Evolutionary conservation across 37 sponge, comb jelly and placozoan species (phyloP).

Genomic region (Chondrilla cf. caribensis): DNA sequence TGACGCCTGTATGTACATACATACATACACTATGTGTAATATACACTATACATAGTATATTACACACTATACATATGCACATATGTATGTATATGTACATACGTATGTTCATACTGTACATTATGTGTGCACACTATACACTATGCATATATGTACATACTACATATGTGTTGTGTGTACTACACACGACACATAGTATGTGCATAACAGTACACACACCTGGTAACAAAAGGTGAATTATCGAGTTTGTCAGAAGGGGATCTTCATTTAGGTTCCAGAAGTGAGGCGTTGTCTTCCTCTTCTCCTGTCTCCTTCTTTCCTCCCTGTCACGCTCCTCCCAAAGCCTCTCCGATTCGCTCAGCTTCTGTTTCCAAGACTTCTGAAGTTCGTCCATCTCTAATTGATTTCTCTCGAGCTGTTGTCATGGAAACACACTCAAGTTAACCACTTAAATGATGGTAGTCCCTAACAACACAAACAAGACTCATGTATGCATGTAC

Average conservation of each 20-base stretch:
- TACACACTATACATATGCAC: too few relatives aligned
- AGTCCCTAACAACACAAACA: not conserved
- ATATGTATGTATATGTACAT: too few relatives aligned
- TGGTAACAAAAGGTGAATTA: constrained; percentile 40
- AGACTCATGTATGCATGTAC: not conserved
- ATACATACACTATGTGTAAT: too few relatives aligned
- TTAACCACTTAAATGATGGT: not conserved
- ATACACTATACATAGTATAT: too few relatives aligned
- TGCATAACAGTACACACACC: constrained; percentile 34
- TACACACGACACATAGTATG: too few relatives aligned
- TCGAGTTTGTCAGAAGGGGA: constrained; percentile 67
- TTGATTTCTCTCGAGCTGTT: constrained; percentile 45
- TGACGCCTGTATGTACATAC: too few relatives aligned
- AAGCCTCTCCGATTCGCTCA: constrained; percentile 35
- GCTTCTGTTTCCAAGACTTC: constrained; percentile 54
- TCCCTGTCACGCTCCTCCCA: constrained; percentile 39
- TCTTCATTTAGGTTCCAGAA: constrained; percentile 83
- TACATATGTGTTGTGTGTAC: too few relatives aligned
- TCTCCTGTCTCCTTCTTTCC: constrained; percentile 27
- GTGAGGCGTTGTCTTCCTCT: constrained; percentile 55
- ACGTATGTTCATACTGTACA: too few relatives aligned
- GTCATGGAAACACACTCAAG: not conserved
- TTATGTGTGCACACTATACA: too few relatives aligned
- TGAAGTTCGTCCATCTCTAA: constrained; percentile 58
- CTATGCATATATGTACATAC: too few relatives aligned